Percentiles rank a stretch among this genome's conserved stretches.
Conservation (phyloP, 2,113 vertebrate species). For the Anarrhichthys ocellatus region DNA sequence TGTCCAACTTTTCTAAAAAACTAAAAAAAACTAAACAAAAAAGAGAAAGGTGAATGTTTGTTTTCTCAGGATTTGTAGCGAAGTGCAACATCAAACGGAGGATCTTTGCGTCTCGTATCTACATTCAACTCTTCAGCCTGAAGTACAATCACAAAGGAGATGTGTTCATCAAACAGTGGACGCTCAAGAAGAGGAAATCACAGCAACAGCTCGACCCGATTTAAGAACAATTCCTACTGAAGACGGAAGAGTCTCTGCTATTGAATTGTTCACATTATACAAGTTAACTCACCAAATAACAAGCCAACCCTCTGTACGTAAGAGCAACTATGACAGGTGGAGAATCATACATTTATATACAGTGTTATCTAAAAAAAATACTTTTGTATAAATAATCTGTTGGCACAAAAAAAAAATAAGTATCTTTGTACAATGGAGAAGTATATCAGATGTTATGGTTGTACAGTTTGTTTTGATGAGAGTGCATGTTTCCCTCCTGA, state of each 20-base stretch:
- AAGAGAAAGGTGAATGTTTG: conserved; percentile 33
- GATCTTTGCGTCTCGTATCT: conserved; percentile 21
- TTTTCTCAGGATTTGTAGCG: conserved; percentile 74
- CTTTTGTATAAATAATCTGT: conserved; percentile 77
- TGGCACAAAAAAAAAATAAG: conserved; percentile 33
- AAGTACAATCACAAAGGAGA: conserved; percentile 6
- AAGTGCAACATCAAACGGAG: conserved; percentile 33
- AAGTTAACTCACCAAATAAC: conserved; percentile 22
- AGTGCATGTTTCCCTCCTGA: conserved; percentile 75
- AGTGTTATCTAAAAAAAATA: conserved; percentile 49
- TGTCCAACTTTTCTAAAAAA: conserved; percentile 35
- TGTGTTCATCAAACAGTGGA: background rate
- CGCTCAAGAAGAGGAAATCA: background rate
- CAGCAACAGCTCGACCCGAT: background rate
- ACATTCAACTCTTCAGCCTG: conserved; percentile 19
- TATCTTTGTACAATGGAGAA: conserved; percentile 75
- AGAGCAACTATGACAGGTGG: conserved; percentile 25
- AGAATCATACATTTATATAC: conserved; percentile 65
- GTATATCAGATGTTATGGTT: conserved; percentile 62
- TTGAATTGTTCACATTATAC: conserved; percentile 17
- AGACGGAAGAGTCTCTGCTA: background rate
- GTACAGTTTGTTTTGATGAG: conserved; percentile 69
- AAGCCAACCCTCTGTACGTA: conserved; percentile 31
- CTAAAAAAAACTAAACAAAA: background rate
- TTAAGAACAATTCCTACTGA: background rate